Percentiles rank a stretch among this genome's conserved stretches.
Conservation (phyloP, 2,797 vertebrate species). For the Spea hammondii region DNA sequence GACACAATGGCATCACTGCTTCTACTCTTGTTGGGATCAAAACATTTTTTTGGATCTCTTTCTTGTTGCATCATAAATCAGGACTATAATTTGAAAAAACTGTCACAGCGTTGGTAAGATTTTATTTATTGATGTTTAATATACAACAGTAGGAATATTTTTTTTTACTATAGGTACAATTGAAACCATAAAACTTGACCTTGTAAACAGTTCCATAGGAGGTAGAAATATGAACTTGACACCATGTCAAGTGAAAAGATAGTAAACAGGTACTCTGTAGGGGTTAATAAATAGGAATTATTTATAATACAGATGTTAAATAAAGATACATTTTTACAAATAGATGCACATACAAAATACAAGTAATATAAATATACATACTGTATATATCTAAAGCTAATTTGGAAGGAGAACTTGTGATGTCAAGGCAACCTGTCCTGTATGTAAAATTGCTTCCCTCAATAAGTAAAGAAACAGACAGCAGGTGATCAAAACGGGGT, state of each 20-base stretch:
- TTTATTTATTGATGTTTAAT: conserved; percentile 47
- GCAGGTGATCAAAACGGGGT: no score
- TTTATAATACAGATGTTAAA: conserved; percentile 56
- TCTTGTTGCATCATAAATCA: no score
- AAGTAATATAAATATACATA: conserved; percentile 4
- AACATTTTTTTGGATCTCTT: no score
- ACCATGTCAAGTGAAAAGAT: conserved; percentile 63
- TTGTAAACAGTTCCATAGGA: conserved; percentile 79
- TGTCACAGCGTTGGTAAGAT: no score
- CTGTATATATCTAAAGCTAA: background rate
- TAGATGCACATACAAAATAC: conserved; percentile 5
- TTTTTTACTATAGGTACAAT: conserved; percentile 57
- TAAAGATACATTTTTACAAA: conserved; percentile 35
- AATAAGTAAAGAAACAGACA: no score
- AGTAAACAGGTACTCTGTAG: conserved; percentile 69
- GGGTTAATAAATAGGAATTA: conserved; percentile 71
- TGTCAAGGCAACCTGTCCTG: no score
- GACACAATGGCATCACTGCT: no score
- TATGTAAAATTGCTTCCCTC: no score
- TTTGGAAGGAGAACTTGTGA: background rate
- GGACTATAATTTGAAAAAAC: no score
- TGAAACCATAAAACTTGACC: conserved; percentile 58
- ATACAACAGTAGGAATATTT: conserved; percentile 57
- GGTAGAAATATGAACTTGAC: conserved; percentile 74
- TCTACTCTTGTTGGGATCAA: no score